Evolutionary conservation across 2,113 vertebrate species (phyloP).

Genomic region (Beaufortia kweichowensis): DNA sequence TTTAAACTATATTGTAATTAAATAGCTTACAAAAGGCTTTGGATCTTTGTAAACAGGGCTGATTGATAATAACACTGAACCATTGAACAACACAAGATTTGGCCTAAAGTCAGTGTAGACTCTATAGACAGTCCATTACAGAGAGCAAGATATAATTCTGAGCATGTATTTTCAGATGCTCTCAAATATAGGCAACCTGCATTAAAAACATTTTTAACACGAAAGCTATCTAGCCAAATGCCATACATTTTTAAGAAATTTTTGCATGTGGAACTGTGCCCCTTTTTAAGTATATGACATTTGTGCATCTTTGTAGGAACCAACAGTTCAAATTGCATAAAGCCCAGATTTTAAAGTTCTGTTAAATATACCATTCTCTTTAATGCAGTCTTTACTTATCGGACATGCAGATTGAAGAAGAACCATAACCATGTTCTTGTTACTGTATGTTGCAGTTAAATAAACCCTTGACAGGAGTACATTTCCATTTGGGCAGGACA

Average conservation of each 20-base stretch:
- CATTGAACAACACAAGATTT: slow-evolving; percentile 25
- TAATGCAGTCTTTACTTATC: neutral
- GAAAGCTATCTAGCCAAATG: no score
- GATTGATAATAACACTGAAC: slow-evolving; percentile 44
- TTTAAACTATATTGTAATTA: slow-evolving; percentile 3
- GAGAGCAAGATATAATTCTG: slow-evolving; percentile 26
- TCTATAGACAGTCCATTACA: neutral
- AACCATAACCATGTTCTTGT: no score
- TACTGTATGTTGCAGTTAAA: no score
- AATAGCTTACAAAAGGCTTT: slow-evolving; percentile 23
- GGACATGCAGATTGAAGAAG: neutral
- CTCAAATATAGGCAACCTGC: slow-evolving; percentile 39
- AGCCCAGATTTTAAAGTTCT: neutral
- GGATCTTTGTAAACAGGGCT: slow-evolving; percentile 38
- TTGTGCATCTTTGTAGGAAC: neutral
- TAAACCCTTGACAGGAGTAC: no score
- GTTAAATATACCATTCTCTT: neutral
- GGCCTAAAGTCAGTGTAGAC: slow-evolving; percentile 16
- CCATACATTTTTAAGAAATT: no score
- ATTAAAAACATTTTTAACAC: slow-evolving; percentile 37
- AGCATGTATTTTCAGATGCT: slow-evolving; percentile 29
- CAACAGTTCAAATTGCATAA: slow-evolving; percentile 12
- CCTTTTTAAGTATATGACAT: no score
- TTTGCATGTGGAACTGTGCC: no score
- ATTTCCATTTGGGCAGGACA: no score